Percentiles rank a stretch among this genome's conserved stretches.
phyloP scores from a whole-genome alignment of 2,797 vertebrate genomes.

The Lepidocolaptes lacrymiger region DNA sequence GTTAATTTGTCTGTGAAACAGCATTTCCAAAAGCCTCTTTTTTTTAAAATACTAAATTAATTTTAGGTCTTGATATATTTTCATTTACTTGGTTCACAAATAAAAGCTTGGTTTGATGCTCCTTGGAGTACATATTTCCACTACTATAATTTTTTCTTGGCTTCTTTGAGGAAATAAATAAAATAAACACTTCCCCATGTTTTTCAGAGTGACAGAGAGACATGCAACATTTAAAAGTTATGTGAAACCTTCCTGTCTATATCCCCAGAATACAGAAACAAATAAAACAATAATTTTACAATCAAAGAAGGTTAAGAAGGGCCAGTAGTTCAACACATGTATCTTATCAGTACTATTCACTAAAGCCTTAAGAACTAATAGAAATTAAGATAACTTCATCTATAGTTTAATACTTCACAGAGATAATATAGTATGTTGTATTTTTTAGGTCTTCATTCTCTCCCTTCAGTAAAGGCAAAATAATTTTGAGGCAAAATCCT shows the following conservation, averaged over 20 bases:
- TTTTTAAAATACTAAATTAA: neutral
- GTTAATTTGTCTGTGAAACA: constrained; percentile 63
- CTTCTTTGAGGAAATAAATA: neutral
- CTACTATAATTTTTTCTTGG: neutral
- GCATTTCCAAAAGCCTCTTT: constrained; percentile 20
- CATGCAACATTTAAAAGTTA: neutral
- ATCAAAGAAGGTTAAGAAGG: neutral
- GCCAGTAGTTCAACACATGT: neutral
- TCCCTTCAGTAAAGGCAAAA: neutral
- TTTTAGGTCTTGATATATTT: neutral
- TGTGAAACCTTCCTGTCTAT: neutral
- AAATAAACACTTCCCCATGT: neutral
- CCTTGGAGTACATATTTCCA: neutral
- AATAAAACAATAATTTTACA: neutral
- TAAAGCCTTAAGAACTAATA: neutral
- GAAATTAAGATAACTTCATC: neutral
- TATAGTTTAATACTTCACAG: neutral
- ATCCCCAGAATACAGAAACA: neutral
- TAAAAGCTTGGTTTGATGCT: neutral
- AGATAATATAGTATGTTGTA: neutral
- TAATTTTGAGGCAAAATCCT: neutral
- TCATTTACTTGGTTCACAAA: neutral
- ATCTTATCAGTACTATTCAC: neutral
- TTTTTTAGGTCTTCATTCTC: neutral
- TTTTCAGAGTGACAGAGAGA: neutral